Percentiles rank a stretch among this genome's conserved stretches.
phyloP scores from a whole-genome alignment of 2,113 vertebrate species.

The Sander lucioperca region DNA sequence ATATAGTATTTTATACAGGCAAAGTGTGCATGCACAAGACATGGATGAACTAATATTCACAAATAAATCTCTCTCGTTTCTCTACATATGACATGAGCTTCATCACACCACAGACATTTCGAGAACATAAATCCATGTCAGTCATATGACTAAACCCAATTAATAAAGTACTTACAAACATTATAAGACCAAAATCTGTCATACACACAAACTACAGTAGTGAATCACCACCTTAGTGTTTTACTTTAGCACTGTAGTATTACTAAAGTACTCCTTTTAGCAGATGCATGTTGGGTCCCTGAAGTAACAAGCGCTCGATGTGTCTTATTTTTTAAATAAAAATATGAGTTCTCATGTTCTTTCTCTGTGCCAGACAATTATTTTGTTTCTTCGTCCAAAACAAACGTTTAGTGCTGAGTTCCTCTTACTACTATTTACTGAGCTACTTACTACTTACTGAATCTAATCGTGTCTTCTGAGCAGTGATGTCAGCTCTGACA shows the following conservation, averaged over 20 bases:
- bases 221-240: not conserved
- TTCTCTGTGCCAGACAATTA: not conserved
- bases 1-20: not conserved
- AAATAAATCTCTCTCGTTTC: not conserved
- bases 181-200: not conserved
- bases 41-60: not conserved
- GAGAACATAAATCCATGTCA: constrained; percentile 17
- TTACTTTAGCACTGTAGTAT: not conserved
- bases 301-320: not conserved
- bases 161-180: not conserved
- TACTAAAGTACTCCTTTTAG: not conserved
- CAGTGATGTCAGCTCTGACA: not conserved
- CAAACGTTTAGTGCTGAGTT: not conserved
- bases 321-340: not conserved
- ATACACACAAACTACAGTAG: not conserved
- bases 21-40: not conserved
- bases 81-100: constrained; percentile 19
- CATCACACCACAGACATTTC: not conserved
- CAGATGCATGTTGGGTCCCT: not conserved
- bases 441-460: not conserved
- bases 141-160: not conserved
- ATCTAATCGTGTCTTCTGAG: not conserved
- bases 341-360: not conserved
- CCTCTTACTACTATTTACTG: not conserved
- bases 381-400: too few species aligned